These are phyloP conservation scores for Orthosia incerta DNA, from an alignment of 2,888 invertebrate species.

Conservation along the genomic window DNA sequence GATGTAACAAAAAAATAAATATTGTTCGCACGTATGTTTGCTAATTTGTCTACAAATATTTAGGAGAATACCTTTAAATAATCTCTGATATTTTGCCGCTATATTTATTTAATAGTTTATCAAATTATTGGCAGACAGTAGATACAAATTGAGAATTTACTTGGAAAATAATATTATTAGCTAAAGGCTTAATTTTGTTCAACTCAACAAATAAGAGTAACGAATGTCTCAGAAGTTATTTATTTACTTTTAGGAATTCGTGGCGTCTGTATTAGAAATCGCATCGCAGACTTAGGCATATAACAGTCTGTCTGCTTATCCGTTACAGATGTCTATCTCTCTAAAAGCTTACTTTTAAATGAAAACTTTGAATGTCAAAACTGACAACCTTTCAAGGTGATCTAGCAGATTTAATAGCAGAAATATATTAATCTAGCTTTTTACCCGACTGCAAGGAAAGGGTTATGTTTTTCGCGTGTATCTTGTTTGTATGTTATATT, in stretches of 20 bases:
- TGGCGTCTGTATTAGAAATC: conserved; percentile 1
- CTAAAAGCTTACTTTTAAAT: not conserved
- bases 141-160: not conserved
- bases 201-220: not conserved
- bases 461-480: too few species aligned
- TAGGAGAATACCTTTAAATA: not conserved
- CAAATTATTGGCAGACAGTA: not conserved
- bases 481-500: too few species aligned
- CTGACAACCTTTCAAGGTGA: not conserved
- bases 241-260: conserved; percentile 1
- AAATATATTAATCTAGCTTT: not conserved
- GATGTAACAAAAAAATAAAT: too few species aligned
- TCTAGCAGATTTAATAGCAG: not conserved
- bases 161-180: conserved; percentile 7
- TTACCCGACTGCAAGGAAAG: too few species aligned
- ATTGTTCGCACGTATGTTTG: not conserved
- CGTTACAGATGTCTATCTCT: conserved; percentile 20
- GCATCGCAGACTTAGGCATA: conserved; percentile 2
- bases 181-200: not conserved
- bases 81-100: not conserved
- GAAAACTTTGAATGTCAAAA: not conserved
- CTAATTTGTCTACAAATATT: conserved; percentile 8
- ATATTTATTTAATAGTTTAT: conserved; percentile 5
- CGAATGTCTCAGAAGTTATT: conserved; percentile 9
- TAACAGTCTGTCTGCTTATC: not conserved